Evolutionary conservation across 2,888 invertebrate genomes (phyloP), one percentile per base, ranked within the genome.

Genomic region (Luperina nickerlii): DNA sequence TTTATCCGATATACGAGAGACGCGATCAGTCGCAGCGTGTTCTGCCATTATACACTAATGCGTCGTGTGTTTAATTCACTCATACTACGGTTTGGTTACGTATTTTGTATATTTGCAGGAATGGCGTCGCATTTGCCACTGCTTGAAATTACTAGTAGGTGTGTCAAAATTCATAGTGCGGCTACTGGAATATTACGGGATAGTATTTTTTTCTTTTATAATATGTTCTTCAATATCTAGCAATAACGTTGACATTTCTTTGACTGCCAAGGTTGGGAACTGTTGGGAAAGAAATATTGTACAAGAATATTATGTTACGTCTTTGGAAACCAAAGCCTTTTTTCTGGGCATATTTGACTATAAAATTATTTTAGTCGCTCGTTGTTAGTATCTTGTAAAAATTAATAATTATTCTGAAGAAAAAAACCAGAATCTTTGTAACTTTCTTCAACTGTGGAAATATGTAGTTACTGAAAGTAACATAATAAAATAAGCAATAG

Each of bases 1-100:
- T 95, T 95, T 89, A 89, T 90, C 91, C 93, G 92, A 95, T 95
- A 94, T 94, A 94, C 94, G 92, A 91, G 91, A 89, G 90, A 89
- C 92, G 90, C 92, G 92, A 92, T 91, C 90, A 91, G 90, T 90
- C 90, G 92, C 93, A 90, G 91, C 93, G 90, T 94, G 94, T 93
- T 88, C 90, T 87, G 79, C 93, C 92, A 93, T 94, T 94, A 93
- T 92, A 91, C 94, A 89, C 92, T 94, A 95, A 95, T 94, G 93
- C 93, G 91, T 91, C 91, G 91, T 91, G 92, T 91, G 91, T 91
- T 94, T 93, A 94, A 94, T 94, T 95, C 93, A 93, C 93, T 91
- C 92, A 90, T 87, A 91, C 87, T 85, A 80, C 51, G 82, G 24
- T 83, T 79, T 88, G 90, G 90, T 90, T 92, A 91, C 90, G 89